Base-by-base conservation (phyloP, 1,140 invertebrate species). In the Drosophila ohnishii region DNA sequence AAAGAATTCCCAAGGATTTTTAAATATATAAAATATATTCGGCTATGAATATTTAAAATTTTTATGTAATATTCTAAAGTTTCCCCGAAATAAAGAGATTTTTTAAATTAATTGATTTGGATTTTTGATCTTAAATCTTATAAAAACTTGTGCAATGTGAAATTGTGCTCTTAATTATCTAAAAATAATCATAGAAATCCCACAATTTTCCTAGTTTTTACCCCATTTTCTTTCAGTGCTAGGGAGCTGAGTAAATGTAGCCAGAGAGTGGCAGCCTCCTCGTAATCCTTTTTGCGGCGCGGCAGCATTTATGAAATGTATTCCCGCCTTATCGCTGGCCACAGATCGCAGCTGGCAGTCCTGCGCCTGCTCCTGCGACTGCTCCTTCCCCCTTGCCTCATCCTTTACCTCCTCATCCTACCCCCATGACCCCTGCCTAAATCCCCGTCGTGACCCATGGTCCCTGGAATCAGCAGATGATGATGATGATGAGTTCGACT, bases 281-380 rank as follows among this genome's bases (percentile, higher is more conserved):
- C 73, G 81, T 85, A 85, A 85, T 85, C 82, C 82, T 85, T 84
- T 80, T 61, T 62, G 69, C 60, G 75, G 75, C 66, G 74, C 79
- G 67, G 74, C 79, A 59, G 74, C 79, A 81, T 86, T 86, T 87
- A 79, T 87, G 83, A 83, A 86, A 86, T 86, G 75, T 86, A 86
- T 83, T 76, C 62, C 64, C 67, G 39, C 47, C 70, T 86, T 86
- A 86, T 86, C 83, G 67, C 30, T 39, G 61, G 66, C 75, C 79
- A 83, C 83, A 86, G 80, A 86, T 87, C 82, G 59, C 69, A 48
- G 59, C 53, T 59, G 64, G 60, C 63, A 67, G 80, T 60, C 71
- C 73, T 75, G 74, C 63, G 45, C 57, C 79, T 66, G 66, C 42
- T 35, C 8, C 50, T 25, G 10, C 34, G 44, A 11, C 72, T 45